Evolutionary conservation across 2,113 vertebrate genomes (phyloP), one percentile per base, ranked within the genome.

Genomic region (Platysteira castanea): DNA sequence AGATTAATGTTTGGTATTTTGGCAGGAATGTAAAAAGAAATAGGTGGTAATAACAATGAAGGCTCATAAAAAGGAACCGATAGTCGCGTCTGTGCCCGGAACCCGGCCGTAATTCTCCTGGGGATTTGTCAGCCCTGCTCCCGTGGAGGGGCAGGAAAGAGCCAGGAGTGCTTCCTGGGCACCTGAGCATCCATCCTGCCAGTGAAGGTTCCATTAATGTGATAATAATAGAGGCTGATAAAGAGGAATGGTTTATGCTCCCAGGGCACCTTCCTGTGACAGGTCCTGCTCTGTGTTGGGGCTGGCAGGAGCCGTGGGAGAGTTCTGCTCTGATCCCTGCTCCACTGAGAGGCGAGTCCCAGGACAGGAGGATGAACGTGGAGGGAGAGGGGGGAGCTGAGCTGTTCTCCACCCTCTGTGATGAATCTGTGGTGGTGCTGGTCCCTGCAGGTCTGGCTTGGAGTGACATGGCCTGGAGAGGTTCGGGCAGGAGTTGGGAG

Each of bases 1-100:
- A 98, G 98, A 98, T 98, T 98, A 98, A 98, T 98, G 98, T 97
- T 95, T 93, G 96, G 98, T 98, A 95, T 98, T 98, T 98, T 98
- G 98, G 98, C 97, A 98, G 98, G 89, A 96, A 97, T 97, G 97
- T 98, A 98, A 98, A 98, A 98, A 98, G 98, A 97, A 98, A 98
- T 98, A 98, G 98, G 97, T 96, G 97, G 97, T 98, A 98, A 98
- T 98, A 98, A 98, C 93, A 96, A 96, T 93, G 96, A 96, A 94
- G 93, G 80, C 94, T 97, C 91, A 13, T 98, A 98, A 98, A 97
- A 97, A 97, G 91, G 92, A 95, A n/a, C 92, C 39, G 39, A 68
- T 84, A 70, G 88, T 91, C 64, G 2, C 63, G 91, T 88, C 95
- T 91, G 76, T 0, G 37, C 95, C 74, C 26, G 2, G 83, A 96